phyloP scores from a whole-genome alignment of 2,888 invertebrate species.

The Strigamia maritima region DNA sequence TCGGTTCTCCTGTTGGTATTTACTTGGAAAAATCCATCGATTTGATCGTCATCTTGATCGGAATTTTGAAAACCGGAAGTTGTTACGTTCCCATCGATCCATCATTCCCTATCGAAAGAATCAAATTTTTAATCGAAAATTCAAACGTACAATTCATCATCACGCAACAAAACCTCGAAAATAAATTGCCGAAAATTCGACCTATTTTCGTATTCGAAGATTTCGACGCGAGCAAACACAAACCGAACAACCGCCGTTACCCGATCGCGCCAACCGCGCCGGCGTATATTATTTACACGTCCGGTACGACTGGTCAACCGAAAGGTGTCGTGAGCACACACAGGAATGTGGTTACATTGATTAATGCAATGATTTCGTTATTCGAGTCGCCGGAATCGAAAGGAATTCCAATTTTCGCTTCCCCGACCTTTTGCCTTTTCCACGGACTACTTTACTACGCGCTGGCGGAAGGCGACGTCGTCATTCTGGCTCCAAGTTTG shows the following conservation, averaged over 20 bases:
- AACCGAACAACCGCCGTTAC: neutral
- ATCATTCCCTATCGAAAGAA: slow-evolving; percentile 66
- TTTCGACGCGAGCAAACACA: neutral
- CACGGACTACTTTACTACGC: neutral
- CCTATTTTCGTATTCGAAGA: neutral
- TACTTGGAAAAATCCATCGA: slow-evolving; percentile 73
- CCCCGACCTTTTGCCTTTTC: neutral
- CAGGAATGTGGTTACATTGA: slow-evolving; percentile 55
- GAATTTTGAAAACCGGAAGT: slow-evolving; percentile 75
- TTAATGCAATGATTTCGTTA: neutral
- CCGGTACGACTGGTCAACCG: slow-evolving; percentile 84
- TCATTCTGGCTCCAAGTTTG: slow-evolving; percentile 76
- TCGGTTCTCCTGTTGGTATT: slow-evolving; percentile 71
- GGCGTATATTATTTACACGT: slow-evolving; percentile 75
- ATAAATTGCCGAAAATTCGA: neutral
- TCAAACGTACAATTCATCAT: slow-evolving; percentile 68
- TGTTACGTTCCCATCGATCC: slow-evolving; percentile 81
- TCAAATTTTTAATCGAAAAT: slow-evolving; percentile 72
- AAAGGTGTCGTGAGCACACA: slow-evolving; percentile 83
- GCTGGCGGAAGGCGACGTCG: slow-evolving; percentile 55
- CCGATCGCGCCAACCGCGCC: neutral
- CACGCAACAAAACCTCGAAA: slow-evolving; percentile 59
- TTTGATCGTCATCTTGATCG: slow-evolving; percentile 65
- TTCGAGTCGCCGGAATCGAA: slow-evolving; percentile 77
- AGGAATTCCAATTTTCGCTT: neutral